Evolutionary conservation across 2,113 vertebrate genomes (phyloP).

Genomic region (Trichomycterus rosablanca): DNA sequence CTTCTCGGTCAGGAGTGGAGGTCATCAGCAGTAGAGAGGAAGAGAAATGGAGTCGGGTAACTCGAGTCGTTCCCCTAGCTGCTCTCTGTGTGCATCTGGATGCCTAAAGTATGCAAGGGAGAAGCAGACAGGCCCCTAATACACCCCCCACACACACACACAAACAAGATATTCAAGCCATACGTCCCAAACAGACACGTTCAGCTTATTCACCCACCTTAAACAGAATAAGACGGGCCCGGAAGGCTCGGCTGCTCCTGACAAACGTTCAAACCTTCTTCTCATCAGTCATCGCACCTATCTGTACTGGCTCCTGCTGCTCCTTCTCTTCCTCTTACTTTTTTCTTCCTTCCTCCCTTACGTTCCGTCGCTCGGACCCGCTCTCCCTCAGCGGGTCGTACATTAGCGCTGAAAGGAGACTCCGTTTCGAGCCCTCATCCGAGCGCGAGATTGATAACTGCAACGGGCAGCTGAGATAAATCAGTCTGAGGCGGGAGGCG

Average conservation of each 20-base stretch:
- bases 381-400: constrained; percentile 11
- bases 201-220: no score
- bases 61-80: constrained; percentile 22
- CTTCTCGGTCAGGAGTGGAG: no score
- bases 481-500: constrained; percentile 6
- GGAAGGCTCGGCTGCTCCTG: constrained; percentile 8
- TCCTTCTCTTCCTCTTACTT: not conserved
- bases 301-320: not conserved
- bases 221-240: not conserved
- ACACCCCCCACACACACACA: no score
- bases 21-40: no score
- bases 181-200: no score
- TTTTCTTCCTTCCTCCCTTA: constrained; percentile 2
- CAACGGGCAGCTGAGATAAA: constrained; percentile 19
- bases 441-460: constrained; percentile 25
- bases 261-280: constrained; percentile 29
- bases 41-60: no score
- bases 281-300: constrained; percentile 38
- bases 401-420: constrained; percentile 1
- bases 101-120: no score
- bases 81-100: constrained; percentile 3
- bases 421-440: constrained; percentile 8
- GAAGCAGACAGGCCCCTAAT: no score
- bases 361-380: constrained; percentile 11
- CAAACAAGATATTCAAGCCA: no score